Conservation (phyloP, 1,140 invertebrate species). For the Philaenus spumarius region DNA sequence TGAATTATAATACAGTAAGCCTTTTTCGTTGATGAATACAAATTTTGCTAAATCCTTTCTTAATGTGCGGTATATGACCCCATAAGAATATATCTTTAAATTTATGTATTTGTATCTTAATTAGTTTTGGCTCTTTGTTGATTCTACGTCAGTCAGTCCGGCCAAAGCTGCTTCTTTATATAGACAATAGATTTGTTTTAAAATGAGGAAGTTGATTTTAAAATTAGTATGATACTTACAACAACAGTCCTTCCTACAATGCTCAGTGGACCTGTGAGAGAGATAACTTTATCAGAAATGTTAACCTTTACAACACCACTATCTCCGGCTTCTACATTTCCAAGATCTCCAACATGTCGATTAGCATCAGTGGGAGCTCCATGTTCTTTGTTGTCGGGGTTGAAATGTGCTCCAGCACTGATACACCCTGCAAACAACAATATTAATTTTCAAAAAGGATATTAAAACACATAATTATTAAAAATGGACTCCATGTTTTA, state of each 20-base stretch:
- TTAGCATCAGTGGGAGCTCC: conserved; percentile 66
- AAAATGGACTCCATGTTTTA: neutral
- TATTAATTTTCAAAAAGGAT: too few relatives aligned
- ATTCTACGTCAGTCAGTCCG: too few relatives aligned
- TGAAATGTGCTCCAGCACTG: conserved; percentile 93
- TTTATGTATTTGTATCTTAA: too few relatives aligned
- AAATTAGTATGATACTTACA: conserved; percentile 51
- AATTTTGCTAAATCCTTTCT: too few relatives aligned
- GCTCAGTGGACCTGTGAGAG: conserved; percentile 64
- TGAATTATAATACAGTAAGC: too few relatives aligned
- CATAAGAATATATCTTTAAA: too few relatives aligned
- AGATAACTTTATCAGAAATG: conserved; percentile 66
- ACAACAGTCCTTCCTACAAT: conserved; percentile 86
- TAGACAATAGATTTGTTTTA: too few relatives aligned
- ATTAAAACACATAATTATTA: neutral
- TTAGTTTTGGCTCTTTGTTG: too few relatives aligned
- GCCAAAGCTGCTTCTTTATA: too few relatives aligned
- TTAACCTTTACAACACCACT: conserved; percentile 70
- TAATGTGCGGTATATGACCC: too few relatives aligned
- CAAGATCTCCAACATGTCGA: conserved; percentile 88
- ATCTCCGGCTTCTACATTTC: conserved; percentile 71
- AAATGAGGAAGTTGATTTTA: too few relatives aligned
- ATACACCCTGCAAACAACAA: conserved; percentile 67
- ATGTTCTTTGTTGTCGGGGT: conserved; percentile 79
- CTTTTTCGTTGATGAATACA: too few relatives aligned